These are phyloP conservation scores for Paratilapia polleni DNA, from an alignment of 2,113 vertebrate genomes.

Conservation along the genomic window DNA sequence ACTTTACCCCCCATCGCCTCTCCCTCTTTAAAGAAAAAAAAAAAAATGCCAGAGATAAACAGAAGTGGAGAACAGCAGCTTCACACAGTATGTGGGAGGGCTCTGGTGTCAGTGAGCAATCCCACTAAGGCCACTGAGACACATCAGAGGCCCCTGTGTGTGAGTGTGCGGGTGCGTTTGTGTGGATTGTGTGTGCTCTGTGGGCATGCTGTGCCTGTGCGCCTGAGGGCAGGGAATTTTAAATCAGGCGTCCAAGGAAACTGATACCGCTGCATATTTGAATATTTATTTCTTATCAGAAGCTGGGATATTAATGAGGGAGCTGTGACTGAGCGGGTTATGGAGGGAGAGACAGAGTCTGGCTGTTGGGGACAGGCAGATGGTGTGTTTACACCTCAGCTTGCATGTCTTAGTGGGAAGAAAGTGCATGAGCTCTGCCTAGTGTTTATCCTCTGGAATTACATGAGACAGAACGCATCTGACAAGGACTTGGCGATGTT, in stretches of 20 bases:
- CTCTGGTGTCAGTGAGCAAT: conserved; percentile 31
- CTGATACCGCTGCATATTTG: conserved; percentile 61
- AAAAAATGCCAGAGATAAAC: conserved; percentile 10
- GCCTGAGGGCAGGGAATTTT: conserved; percentile 64
- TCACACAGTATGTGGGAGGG: conserved; percentile 35
- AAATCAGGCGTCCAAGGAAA: conserved; percentile 68
- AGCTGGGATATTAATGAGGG: conserved; percentile 53
- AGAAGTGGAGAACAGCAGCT: conserved; percentile 29
- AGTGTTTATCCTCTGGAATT: conserved; percentile 56
- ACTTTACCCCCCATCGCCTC: conserved; percentile 1
- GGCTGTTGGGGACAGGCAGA: conserved; percentile 27
- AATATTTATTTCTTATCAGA: conserved; percentile 72
- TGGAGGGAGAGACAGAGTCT: conserved; percentile 18
- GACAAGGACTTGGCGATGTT: background rate
- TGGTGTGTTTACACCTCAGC: conserved; percentile 40
- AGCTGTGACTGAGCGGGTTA: conserved; percentile 57
- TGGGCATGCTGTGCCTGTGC: conserved; percentile 16
- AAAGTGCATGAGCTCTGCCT: conserved; percentile 63
- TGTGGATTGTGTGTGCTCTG: conserved; percentile 37
- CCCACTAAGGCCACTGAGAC: conserved; percentile 39
- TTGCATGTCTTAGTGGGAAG: background rate
- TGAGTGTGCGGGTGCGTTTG: conserved; percentile 8
- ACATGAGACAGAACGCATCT: conserved; percentile 24
- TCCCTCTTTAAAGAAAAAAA: background rate
- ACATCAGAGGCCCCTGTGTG: conserved; percentile 37